phyloP scores from a whole-genome alignment of 1,140 invertebrate genomes.

The Drosophila truncata region DNA sequence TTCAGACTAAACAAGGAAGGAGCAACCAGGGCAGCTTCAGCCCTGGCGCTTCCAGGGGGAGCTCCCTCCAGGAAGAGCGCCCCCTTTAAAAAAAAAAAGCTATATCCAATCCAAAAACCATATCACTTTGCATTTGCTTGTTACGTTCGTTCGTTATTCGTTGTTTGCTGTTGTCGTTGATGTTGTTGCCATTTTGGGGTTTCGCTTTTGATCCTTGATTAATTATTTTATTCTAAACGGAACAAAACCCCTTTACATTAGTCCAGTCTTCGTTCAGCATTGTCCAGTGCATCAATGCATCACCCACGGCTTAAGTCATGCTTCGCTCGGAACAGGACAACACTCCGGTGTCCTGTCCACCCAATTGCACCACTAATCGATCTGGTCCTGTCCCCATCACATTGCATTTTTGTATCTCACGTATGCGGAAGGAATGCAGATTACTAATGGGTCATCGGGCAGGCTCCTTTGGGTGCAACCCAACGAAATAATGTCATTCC shows the following conservation, averaged over 20 bases:
- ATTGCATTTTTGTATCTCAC: conserved; percentile 30
- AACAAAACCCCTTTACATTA: background rate
- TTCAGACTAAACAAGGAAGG: conserved; percentile 71
- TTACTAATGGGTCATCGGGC: conserved; percentile 22
- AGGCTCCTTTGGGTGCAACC: background rate
- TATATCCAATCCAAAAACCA: conserved; percentile 37
- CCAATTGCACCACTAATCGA: conserved; percentile 42
- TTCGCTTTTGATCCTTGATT: conserved; percentile 29
- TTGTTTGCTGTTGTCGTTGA: conserved; percentile 69
- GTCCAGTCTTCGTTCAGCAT: conserved; percentile 34
- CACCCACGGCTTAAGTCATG: conserved; percentile 33
- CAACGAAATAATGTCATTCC: background rate
- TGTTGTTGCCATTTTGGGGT: conserved; percentile 52
- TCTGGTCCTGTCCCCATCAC: conserved; percentile 29
- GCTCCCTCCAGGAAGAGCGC: conserved; percentile 40
- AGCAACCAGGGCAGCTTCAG: conserved; percentile 46
- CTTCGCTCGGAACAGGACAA: conserved; percentile 9
- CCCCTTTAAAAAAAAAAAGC: conserved; percentile 18
- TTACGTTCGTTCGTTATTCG: conserved; percentile 67
- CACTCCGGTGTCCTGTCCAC: conserved; percentile 22
- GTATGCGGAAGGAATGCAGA: conserved; percentile 21
- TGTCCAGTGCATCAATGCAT: conserved; percentile 29
- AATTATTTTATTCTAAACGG: conserved; percentile 4
- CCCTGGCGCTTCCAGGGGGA: conserved; percentile 37
- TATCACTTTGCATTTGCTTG: conserved; percentile 81